Evolutionary conservation across 2,888 invertebrate genomes (phyloP).

Genomic region (Bellardia pandia): DNA sequence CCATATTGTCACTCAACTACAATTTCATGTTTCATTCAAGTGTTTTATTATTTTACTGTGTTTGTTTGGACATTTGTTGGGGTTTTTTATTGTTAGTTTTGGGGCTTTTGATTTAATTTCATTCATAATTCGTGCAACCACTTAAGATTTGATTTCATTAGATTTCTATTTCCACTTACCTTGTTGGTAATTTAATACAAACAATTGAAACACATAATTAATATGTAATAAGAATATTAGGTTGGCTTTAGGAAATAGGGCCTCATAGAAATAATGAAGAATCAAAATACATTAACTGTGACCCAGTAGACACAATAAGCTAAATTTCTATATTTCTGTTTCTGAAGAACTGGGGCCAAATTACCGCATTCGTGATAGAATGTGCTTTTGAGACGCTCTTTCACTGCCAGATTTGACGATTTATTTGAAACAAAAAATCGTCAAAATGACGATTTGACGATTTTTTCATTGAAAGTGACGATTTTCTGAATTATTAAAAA

Average conservation of each 20-base stretch:
- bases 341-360: too few species aligned
- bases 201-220: background rate
- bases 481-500: too few species aligned
- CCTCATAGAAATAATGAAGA: background rate
- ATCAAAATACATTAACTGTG: too few species aligned
- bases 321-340: too few species aligned
- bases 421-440: too few species aligned
- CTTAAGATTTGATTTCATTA: conserved; percentile 58
- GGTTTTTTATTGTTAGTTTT: conserved; percentile 23
- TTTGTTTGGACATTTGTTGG: conserved; percentile 1
- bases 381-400: too few species aligned
- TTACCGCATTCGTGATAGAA: too few species aligned
- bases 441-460: too few species aligned
- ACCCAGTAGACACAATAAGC: too few species aligned
- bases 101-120: conserved; percentile 64
- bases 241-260: background rate
- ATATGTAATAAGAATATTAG: too few species aligned
- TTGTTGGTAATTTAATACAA: background rate
- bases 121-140: conserved; percentile 45
- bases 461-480: too few species aligned
- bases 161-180: background rate
- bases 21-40: conserved; percentile 48
- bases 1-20: conserved; percentile 49
- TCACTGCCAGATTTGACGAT: too few species aligned
- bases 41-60: conserved; percentile 39